Conservation (phyloP, 2,113 vertebrate species). For the Scartelaos histophorus region DNA sequence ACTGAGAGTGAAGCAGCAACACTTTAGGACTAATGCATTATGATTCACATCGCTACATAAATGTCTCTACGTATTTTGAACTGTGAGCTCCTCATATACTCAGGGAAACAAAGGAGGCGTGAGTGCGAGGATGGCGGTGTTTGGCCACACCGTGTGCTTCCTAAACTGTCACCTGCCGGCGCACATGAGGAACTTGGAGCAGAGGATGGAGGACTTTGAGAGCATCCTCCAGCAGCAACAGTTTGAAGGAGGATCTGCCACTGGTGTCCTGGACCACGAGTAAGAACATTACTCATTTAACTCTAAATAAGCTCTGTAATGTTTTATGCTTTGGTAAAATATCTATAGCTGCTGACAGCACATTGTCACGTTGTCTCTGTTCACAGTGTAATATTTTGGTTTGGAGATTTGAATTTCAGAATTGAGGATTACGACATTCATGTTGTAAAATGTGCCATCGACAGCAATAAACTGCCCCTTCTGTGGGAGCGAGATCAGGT, state of each 20-base stretch:
- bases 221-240: slow-evolving; percentile 97
- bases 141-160: slow-evolving; percentile 95
- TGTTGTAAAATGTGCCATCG: slow-evolving; percentile 94
- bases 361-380: slow-evolving; percentile 5
- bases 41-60: background rate
- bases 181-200: slow-evolving; percentile 94
- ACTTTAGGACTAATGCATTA: too few relatives aligned
- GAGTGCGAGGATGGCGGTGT: slow-evolving; percentile 86
- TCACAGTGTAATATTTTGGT: slow-evolving; percentile 94
- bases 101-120: slow-evolving; percentile 98
- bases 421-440: slow-evolving; percentile 95
- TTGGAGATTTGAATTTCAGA: slow-evolving; percentile 97
- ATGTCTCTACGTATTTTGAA: background rate
- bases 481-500: slow-evolving; percentile 99
- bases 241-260: slow-evolving; percentile 86
- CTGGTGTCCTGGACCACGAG: slow-evolving; percentile 94
- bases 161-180: slow-evolving; percentile 98
- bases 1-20: too few relatives aligned
- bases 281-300: slow-evolving; percentile 61
- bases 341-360: background rate
- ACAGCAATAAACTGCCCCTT: slow-evolving; percentile 87
- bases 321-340: too few relatives aligned
- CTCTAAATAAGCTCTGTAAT: background rate
- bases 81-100: slow-evolving; percentile 1
- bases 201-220: slow-evolving; percentile 95